Evolutionary conservation across 53 echinoderm and acorn worm genomes (phyloP).

Genomic region (Paracentrotus lividus): DNA sequence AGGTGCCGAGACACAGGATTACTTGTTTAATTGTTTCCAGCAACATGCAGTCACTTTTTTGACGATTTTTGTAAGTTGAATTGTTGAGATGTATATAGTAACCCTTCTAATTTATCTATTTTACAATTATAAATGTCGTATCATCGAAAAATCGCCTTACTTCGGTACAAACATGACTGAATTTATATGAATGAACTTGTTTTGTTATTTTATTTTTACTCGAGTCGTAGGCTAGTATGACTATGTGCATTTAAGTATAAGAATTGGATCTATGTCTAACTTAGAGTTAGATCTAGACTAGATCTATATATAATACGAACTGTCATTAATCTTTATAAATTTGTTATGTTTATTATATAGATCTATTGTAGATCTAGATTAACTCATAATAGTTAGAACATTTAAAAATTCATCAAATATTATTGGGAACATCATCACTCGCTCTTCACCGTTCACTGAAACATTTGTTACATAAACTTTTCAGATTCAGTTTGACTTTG

Average conservation of each 20-base stretch:
- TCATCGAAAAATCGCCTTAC: background rate
- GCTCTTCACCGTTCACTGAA: too few relatives aligned
- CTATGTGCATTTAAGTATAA: background rate
- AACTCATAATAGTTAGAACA: too few relatives aligned
- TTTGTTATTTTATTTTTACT: background rate
- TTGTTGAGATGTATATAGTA: background rate
- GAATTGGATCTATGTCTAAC: too few relatives aligned
- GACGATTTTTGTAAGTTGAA: constrained; percentile 18
- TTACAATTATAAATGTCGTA: background rate
- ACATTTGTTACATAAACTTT: too few relatives aligned
- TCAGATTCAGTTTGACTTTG: too few relatives aligned
- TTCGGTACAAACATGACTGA: constrained; percentile 22
- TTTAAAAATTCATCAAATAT: too few relatives aligned
- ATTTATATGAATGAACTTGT: background rate
- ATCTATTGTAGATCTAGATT: too few relatives aligned
- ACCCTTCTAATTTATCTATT: background rate
- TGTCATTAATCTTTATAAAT: too few relatives aligned
- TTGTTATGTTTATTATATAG: too few relatives aligned
- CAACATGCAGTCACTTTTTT: background rate
- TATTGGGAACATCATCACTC: too few relatives aligned
- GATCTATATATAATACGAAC: too few relatives aligned
- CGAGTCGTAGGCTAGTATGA: background rate
- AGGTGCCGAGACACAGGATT: constrained; percentile 32
- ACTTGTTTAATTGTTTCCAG: constrained; percentile 33
- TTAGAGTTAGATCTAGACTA: too few relatives aligned